These are phyloP conservation scores for Bungarus multicinctus DNA, from an alignment of 2,113 vertebrate genomes.

Conservation along the genomic window DNA sequence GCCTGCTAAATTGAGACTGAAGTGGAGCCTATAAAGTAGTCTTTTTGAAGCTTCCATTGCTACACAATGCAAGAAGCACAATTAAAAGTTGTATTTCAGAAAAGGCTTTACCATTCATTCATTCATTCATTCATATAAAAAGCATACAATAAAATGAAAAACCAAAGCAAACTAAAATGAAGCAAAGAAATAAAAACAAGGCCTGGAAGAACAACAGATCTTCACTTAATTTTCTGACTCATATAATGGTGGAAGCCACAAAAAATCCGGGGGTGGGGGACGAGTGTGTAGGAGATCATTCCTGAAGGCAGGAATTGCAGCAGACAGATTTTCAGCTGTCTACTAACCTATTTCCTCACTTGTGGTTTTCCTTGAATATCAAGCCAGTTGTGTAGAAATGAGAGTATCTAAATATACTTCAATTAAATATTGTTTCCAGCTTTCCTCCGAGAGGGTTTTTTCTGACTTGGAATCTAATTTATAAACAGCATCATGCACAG, in stretches of 20 bases:
- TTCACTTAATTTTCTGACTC: not conserved
- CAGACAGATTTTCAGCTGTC: not conserved
- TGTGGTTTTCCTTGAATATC: not conserved
- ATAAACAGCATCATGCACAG: not conserved
- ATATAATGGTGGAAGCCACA: not conserved
- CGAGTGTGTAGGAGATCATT: not conserved
- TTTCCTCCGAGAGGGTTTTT: not conserved
- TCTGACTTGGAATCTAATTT: slow-evolving; percentile 10
- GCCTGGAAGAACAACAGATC: not conserved
- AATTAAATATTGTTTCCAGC: not conserved
- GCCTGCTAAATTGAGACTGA: not conserved
- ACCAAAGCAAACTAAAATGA: not conserved
- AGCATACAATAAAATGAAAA: not conserved
- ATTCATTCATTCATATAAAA: not conserved
- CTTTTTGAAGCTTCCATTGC: not conserved
- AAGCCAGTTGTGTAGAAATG: not conserved
- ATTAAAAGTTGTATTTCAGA: not conserved
- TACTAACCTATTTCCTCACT: not conserved
- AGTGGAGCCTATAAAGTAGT: not conserved
- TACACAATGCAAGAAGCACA: not conserved
- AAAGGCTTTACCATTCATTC: not conserved
- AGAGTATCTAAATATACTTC: not conserved
- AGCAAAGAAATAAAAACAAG: not conserved
- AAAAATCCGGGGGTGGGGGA: not conserved
- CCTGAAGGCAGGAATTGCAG: not conserved